Conservation (phyloP, 2,888 invertebrate species). For the Parelbella ahira region DNA sequence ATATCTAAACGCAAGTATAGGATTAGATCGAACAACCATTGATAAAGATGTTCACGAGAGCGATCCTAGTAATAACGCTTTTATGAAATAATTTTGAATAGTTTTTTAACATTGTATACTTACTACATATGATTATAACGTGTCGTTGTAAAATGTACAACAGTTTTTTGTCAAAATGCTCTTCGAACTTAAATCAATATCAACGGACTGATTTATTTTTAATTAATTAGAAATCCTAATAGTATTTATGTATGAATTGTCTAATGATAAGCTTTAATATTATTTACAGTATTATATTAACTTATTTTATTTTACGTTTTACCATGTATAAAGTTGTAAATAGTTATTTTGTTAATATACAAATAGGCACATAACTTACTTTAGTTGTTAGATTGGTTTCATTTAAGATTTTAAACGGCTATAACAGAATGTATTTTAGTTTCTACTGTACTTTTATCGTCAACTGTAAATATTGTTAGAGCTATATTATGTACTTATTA, state of each 20-base stretch:
- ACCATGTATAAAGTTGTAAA: conserved; percentile 70
- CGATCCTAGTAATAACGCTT: too few relatives aligned
- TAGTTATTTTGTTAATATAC: conserved; percentile 54
- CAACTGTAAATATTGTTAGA: conserved; percentile 42
- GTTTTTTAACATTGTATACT: too few relatives aligned
- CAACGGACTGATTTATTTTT: conserved; percentile 59
- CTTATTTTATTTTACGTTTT: conserved; percentile 61
- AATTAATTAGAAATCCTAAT: conserved; percentile 33
- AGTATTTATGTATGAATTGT: conserved; percentile 35
- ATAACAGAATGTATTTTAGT: conserved; percentile 24
- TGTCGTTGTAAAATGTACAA: conserved; percentile 8
- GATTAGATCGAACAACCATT: too few relatives aligned
- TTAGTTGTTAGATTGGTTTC: conserved; percentile 37
- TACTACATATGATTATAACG: too few relatives aligned
- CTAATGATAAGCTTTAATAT: conserved; percentile 66
- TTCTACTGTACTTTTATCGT: conserved; percentile 27
- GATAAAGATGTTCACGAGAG: too few relatives aligned
- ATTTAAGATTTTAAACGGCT: conserved; percentile 19
- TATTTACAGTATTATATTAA: conserved; percentile 76
- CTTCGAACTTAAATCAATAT: conserved; percentile 25
- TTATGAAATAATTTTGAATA: too few relatives aligned
- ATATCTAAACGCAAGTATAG: too few relatives aligned
- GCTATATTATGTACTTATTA: conserved; percentile 40
- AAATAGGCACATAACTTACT: conserved; percentile 25
- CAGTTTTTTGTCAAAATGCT: conserved; percentile 17